Base-by-base conservation (phyloP, 2,113 vertebrate species). In the Puma concolor region DNA sequence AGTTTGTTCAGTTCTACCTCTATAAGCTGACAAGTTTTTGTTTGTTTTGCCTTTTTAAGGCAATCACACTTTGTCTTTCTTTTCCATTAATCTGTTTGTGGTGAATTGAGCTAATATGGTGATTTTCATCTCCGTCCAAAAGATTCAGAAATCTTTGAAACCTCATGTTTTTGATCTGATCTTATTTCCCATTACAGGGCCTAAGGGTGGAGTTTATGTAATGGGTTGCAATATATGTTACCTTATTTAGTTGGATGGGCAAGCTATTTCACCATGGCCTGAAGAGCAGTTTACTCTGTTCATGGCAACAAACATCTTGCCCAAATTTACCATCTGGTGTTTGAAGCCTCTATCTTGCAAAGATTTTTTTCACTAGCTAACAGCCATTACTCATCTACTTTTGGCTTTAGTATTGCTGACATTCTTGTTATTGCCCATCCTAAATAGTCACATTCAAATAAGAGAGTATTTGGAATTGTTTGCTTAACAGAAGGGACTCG, bases 241-340 rank as follows among this genome's bases (percentile, higher is more conserved):
- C 7, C 44, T 77, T 82, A 19, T 96, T 91, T 94, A 92, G n/a
- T 72, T 97, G 50, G 36, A 19, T 76, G 76, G 85, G 71, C 60
- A 29, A 72, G 60, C 44, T 85, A 41, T 83, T 97, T 81, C 57
- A 96, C 64, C 76, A 10, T 87, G 84, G 36, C 52, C 90, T 23
- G 4, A 80, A 81, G 69, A 96, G 64, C 60, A 76, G 33, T 88
- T 92, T 94, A 27, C 31, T 63, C 83, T 98, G 95, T 98, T 98
- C 96, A 98, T 98, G 97, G 97, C 98, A 98, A 98, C 97, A 94
- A 90, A 63, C 33, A 96, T 96, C 79, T 97, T 98, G 97, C 87
- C 93, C 97, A 97, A 94, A 98, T 97, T 98, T 98, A 66, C 98
- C 98, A 98, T 99, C 98, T 98, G 98, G 92, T 98, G 85, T 98